Conservation (phyloP, 2,113 vertebrate species). For the Dasyornis broadbenti region DNA sequence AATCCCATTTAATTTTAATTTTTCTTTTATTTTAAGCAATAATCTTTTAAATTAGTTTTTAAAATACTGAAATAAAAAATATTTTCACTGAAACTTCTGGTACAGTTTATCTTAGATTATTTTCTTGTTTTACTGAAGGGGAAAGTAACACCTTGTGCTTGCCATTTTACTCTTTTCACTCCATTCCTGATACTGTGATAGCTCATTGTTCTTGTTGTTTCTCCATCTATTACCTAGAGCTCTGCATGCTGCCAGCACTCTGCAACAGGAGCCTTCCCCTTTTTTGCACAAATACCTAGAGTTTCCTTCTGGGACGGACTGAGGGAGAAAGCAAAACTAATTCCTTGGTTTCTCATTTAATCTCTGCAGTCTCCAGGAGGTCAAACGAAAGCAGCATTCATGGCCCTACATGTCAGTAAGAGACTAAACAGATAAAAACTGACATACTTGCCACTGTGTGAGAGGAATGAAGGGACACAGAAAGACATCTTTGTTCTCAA, state of each 20-base stretch:
- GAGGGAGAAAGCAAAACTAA: not conserved
- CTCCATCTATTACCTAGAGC: not conserved
- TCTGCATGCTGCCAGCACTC: not conserved
- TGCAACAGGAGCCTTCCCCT: not conserved
- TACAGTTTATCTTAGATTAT: not conserved
- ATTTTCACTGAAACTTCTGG: not conserved
- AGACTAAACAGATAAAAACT: not conserved
- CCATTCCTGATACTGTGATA: not conserved
- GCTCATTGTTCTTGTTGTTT: not conserved
- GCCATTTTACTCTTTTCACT: not conserved
- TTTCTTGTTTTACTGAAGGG: not conserved
- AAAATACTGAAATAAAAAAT: not conserved
- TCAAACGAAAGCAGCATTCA: constrained; percentile 32
- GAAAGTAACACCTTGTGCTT: not conserved
- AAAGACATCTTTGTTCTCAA: not conserved
- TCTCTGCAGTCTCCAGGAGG: not conserved
- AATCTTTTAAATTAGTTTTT: not conserved
- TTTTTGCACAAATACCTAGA: not conserved
- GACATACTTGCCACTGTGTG: not conserved
- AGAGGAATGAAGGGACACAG: not conserved
- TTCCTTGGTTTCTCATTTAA: not conserved
- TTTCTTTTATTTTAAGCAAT: not conserved
- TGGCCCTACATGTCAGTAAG: not conserved
- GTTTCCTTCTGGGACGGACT: not conserved
- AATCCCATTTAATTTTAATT: not conserved